These are phyloP conservation scores for Prionace glauca DNA, from an alignment of 2,797 vertebrate species.

Conservation along the genomic window DNA sequence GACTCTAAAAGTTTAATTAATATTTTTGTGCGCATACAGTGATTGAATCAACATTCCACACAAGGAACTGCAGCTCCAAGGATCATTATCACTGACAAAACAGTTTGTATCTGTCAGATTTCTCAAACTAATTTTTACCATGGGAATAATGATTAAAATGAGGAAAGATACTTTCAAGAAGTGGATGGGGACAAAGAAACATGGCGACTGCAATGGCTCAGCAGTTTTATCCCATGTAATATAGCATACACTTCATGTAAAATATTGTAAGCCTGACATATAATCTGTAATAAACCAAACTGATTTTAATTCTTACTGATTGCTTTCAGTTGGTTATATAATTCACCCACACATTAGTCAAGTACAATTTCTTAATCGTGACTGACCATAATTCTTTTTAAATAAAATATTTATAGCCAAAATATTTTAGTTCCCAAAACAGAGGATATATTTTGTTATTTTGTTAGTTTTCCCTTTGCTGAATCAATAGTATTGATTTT, in stretches of 20 bases:
- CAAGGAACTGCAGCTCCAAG: background rate
- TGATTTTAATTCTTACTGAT: background rate
- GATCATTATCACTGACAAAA: constrained; percentile 27
- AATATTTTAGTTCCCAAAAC: background rate
- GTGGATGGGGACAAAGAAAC: background rate
- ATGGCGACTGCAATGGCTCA: background rate
- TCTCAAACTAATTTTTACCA: constrained; percentile 29
- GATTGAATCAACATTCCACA: constrained; percentile 18
- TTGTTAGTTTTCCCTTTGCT: background rate
- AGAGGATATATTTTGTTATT: background rate
- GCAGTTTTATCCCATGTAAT: constrained; percentile 8
- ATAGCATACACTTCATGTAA: background rate
- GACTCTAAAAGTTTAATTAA: background rate
- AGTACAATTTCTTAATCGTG: background rate
- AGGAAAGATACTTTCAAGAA: background rate
- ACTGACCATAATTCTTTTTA: background rate
- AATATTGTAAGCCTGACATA: background rate
- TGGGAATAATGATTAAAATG: constrained; percentile 26
- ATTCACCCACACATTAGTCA: background rate
- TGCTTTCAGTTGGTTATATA: background rate
- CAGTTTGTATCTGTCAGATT: constrained; percentile 27
- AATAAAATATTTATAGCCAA: background rate
- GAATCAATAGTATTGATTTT: background rate
- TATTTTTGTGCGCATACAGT: background rate
- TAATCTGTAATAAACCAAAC: background rate